phyloP scores from a whole-genome alignment of 2,797 vertebrate genomes.

The Geotrypetes seraphini region DNA sequence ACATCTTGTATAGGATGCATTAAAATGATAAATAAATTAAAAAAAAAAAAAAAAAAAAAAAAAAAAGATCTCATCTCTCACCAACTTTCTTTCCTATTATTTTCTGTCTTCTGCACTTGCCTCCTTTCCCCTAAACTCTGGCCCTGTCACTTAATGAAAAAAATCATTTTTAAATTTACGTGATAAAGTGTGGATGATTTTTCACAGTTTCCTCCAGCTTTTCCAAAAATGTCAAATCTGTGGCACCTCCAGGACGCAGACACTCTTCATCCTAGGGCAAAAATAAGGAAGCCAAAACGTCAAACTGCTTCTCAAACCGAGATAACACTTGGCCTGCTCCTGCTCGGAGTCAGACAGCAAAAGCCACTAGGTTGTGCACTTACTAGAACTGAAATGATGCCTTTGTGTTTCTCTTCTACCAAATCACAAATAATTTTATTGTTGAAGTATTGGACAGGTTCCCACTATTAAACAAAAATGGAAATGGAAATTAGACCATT shows the following conservation, averaged over 20 bases:
- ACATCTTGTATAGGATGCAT: too few relatives aligned
- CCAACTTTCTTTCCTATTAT: too few relatives aligned
- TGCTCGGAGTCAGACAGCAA: too few relatives aligned
- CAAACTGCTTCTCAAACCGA: not conserved
- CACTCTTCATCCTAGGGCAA: constrained; percentile 86
- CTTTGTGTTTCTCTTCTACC: constrained; percentile 96
- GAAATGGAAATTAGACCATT: too few relatives aligned
- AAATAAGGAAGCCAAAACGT: not conserved
- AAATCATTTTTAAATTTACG: constrained; percentile 81
- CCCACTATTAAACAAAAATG: constrained; percentile 65
- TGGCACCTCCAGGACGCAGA: constrained; percentile 89
- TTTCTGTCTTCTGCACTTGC: too few relatives aligned
- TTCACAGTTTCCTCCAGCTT: constrained; percentile 87
- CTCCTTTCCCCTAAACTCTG: too few relatives aligned
- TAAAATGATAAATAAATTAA: too few relatives aligned
- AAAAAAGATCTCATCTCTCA: too few relatives aligned
- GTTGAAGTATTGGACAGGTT: constrained; percentile 94
- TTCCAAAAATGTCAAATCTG: constrained; percentile 86
- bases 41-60: too few relatives aligned
- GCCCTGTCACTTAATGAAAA: too few relatives aligned
- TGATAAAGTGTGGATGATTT: constrained; percentile 88
- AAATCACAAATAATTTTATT: constrained; percentile 98
- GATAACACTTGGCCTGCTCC: not conserved
- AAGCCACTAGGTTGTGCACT: too few relatives aligned
- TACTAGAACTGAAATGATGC: constrained; percentile 94